These are phyloP conservation scores for Lepidocyrtinus sp. DNA, from an alignment of 2,888 invertebrate genomes.

Conservation along the genomic window DNA sequence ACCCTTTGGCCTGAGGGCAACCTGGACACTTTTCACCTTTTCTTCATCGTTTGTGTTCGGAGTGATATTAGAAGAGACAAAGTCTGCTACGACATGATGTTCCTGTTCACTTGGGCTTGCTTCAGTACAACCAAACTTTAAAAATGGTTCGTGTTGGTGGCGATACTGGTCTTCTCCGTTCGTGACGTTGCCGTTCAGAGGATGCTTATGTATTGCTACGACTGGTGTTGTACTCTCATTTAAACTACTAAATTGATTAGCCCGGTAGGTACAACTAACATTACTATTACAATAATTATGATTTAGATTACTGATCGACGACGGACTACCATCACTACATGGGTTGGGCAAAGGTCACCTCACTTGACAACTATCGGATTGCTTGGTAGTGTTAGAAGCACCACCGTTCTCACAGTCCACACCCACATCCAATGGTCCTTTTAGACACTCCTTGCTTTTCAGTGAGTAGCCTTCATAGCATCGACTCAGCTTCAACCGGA, in stretches of 20 bases:
- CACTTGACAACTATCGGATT: constrained; percentile 69
- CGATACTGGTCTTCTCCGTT: no score
- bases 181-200: no score
- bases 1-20: constrained; percentile 38
- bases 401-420: constrained; percentile 61
- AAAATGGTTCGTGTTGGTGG: no score
- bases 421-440: constrained; percentile 33
- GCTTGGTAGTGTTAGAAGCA: constrained; percentile 52
- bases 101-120: no score
- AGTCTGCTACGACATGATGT: no score
- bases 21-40: not conserved
- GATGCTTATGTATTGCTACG: no score
- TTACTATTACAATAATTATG: constrained; percentile 1
- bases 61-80: no score
- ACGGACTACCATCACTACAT: not conserved
- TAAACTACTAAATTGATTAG: no score
- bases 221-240: no score
- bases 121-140: no score
- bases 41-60: not conserved
- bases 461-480: constrained; percentile 82
- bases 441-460: constrained; percentile 71
- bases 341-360: constrained; percentile 64
- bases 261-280: not conserved
- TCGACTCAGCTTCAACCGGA: constrained; percentile 87
- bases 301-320: no score